phyloP scores from a whole-genome alignment of 2,888 invertebrate species.

The Endotricha flammealis region DNA sequence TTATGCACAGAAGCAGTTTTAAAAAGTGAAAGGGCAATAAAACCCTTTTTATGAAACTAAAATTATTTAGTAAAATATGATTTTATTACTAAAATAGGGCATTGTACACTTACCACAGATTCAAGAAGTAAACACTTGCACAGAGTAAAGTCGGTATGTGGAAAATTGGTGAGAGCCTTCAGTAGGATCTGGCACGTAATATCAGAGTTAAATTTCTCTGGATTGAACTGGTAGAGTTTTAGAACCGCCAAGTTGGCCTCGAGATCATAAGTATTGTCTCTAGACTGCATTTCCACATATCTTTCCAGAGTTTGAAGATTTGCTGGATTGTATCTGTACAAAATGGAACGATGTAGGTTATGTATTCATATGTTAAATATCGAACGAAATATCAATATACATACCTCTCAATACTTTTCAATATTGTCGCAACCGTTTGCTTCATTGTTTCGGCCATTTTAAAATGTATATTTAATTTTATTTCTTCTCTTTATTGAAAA shows the following conservation, averaged over 20 bases:
- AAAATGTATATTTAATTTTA: too few relatives aligned
- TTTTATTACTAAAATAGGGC: conserved; percentile 1
- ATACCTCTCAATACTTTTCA: conserved; percentile 95
- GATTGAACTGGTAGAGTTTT: conserved; percentile 98
- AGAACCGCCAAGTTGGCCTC: conserved; percentile 98
- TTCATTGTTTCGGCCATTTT: conserved; percentile 88
- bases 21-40: too few relatives aligned
- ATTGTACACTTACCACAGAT: conserved; percentile 63
- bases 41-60: too few relatives aligned
- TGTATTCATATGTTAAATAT: conserved; percentile 12
- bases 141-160: conserved; percentile 97
- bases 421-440: conserved; percentile 89
- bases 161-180: conserved; percentile 97
- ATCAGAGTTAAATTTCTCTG: conserved; percentile 88
- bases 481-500: too few relatives aligned
- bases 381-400: conserved; percentile 8
- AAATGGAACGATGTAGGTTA: conserved; percentile 4
- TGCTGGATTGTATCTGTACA: conserved; percentile 94
- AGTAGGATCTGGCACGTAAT: conserved; percentile 93
- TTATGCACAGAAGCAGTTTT: too few relatives aligned
- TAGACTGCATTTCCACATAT: conserved; percentile 95
- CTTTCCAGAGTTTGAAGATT: conserved; percentile 93
- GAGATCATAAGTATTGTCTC: conserved; percentile 95
- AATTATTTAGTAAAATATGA: conserved; percentile 1
- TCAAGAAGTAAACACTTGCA: conserved; percentile 97